Evolutionary conservation across 2,888 invertebrate genomes (phyloP), one percentile per base, ranked within the genome.

Genomic region (Brassicogethes aeneus): DNA sequence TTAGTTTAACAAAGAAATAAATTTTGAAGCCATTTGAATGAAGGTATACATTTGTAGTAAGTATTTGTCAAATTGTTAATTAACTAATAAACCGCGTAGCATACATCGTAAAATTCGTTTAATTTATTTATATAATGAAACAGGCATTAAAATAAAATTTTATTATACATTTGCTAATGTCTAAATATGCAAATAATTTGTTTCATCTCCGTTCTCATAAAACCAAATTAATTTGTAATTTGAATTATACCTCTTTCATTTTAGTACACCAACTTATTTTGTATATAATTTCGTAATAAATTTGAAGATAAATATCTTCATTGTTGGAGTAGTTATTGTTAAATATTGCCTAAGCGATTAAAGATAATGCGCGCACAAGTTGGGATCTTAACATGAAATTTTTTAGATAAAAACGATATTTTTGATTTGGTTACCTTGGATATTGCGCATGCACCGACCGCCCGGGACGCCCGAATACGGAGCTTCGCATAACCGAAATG

Each of bases 341-440:
- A n/a, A n/a, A n/a, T n/a, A n/a, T n/a, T n/a, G n/a, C n/a, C n/a
- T n/a, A n/a, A n/a, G n/a, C n/a, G n/a, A n/a, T n/a, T n/a, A n/a
- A n/a, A n/a, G n/a, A n/a, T n/a, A n/a, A n/a, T n/a, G n/a, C n/a
- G n/a, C n/a, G n/a, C n/a, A n/a, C n/a, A n/a, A n/a, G n/a, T n/a
- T n/a, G n/a, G n/a, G n/a, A n/a, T n/a, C n/a, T n/a, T n/a, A n/a
- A n/a, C n/a, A n/a, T n/a, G n/a, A n/a, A n/a, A n/a, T n/a, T n/a
- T 53, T 54, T 2, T 70, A 97, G 97, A 88, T 95, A 62, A 90
- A 10, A 10, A 23, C 23, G 10, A 23, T 23, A 23, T 91, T 99
- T 73, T 80, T 97, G 62, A 88, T 89, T 71, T 97, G 96, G 94
- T 77, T 99, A 70, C 97, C 99, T 57, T 94, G 93, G 82, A 71